Percentiles rank a stretch among this genome's conserved stretches.
Evolutionary conservation across 2,797 vertebrate species (phyloP).

Genomic region (Pseudotriccus pelzelni): DNA sequence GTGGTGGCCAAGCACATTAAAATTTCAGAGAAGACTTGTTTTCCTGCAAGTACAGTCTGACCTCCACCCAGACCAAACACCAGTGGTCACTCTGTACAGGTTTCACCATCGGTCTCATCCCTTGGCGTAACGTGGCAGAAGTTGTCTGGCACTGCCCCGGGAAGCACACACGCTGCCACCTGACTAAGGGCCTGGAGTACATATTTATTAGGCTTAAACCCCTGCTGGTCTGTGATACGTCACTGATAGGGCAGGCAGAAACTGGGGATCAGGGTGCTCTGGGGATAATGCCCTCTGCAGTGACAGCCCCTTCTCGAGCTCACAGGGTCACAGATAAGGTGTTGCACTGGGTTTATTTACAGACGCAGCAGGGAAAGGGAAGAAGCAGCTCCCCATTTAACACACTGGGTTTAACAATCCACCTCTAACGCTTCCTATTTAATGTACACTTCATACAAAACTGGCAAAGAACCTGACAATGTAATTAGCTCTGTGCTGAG

Average conservation of each 20-base stretch:
- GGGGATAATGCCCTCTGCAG: too few relatives aligned
- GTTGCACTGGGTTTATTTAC: not conserved
- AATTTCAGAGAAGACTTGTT: not conserved
- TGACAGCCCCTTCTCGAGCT: not conserved
- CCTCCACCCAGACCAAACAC: not conserved
- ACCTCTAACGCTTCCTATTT: not conserved
- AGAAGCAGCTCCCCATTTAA: not conserved
- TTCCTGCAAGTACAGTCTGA: not conserved
- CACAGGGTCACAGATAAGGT: not conserved
- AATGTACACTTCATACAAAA: not conserved
- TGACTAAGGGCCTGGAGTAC: not conserved
- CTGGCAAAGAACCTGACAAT: not conserved
- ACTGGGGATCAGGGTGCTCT: not conserved
- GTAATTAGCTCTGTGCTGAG: too few relatives aligned
- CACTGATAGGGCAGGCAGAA: not conserved
- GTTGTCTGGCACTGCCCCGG: not conserved
- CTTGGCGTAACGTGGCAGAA: too few relatives aligned
- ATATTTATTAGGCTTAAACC: not conserved
- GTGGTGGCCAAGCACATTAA: not conserved
- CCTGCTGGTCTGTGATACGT: not conserved
- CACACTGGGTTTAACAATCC: not conserved
- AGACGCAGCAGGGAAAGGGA: not conserved
- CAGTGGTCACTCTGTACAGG: not conserved
- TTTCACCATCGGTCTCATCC: not conserved
- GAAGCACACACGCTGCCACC: not conserved